These are phyloP conservation scores for Dendrolimus pini DNA, from an alignment of 2,888 invertebrate species.

Conservation along the genomic window DNA sequence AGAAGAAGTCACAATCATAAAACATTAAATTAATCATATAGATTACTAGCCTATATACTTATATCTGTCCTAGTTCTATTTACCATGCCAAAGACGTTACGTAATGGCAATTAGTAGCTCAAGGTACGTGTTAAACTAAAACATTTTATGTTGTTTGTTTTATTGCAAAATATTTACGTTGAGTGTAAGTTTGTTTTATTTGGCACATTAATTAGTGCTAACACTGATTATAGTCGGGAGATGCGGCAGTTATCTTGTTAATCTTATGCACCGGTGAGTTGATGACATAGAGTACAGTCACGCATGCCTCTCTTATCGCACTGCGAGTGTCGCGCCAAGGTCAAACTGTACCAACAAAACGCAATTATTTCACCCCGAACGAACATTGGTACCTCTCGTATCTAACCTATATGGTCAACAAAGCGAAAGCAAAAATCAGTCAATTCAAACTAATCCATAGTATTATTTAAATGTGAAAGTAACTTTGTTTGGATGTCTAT, in stretches of 20 bases:
- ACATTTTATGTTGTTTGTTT: background rate
- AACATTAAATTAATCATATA: no score
- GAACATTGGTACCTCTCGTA: background rate
- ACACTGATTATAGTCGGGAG: conserved; percentile 26
- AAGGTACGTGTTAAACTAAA: background rate
- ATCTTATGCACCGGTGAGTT: conserved; percentile 45
- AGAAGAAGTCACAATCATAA: no score
- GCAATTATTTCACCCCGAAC: background rate
- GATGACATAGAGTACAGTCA: conserved; percentile 19
- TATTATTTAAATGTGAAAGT: background rate
- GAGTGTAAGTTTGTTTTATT: conserved; percentile 2
- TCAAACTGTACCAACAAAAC: conserved; percentile 21
- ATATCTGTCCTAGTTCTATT: background rate
- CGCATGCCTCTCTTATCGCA: conserved; percentile 45
- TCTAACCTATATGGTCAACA: no score
- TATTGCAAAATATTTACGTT: background rate
- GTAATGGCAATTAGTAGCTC: background rate
- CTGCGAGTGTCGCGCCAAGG: conserved; percentile 38
- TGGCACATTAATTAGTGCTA: conserved; percentile 6
- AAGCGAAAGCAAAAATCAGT: no score
- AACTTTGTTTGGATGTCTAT: background rate
- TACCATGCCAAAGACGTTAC: background rate
- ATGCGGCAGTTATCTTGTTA: conserved; percentile 36
- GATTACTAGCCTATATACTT: no score
- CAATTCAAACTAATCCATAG: no score